Conservation (phyloP, 64 coral and sea anemone species). For the Montipora capricornis region DNA sequence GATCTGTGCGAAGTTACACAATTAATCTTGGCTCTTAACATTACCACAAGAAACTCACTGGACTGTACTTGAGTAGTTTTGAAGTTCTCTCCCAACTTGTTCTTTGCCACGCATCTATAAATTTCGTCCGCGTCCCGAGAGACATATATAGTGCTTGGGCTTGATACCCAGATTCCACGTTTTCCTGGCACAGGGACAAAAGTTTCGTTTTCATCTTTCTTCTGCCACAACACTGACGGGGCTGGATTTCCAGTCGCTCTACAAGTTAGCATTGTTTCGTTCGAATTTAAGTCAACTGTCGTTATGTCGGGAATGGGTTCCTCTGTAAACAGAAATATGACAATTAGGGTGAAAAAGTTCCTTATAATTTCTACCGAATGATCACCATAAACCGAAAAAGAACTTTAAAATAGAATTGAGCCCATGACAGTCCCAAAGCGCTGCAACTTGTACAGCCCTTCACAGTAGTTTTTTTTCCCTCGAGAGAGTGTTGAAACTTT, state of each 20-base stretch:
- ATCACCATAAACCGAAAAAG: too few species aligned
- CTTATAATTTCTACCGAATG: too few species aligned
- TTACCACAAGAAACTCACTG: neutral
- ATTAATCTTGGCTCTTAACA: neutral
- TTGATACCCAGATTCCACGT: neutral
- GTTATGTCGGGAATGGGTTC: neutral
- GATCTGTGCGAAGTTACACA: neutral
- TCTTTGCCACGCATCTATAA: constrained; percentile 64
- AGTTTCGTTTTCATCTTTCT: neutral
- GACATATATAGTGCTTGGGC: constrained; percentile 5
- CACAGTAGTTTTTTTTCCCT: too few species aligned
- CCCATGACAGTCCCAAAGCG: too few species aligned
- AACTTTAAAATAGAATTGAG: too few species aligned
- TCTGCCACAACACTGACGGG: constrained; percentile 46
- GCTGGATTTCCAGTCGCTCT: constrained; percentile 51
- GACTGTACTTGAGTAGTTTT: neutral
- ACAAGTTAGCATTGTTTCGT: neutral
- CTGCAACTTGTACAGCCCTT: too few species aligned
- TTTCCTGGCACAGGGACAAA: constrained; percentile 39
- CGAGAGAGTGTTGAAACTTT: too few species aligned
- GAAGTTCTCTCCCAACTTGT: neutral
- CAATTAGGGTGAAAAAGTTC: neutral
- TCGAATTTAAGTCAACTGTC: neutral
- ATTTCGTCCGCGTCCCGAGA: neutral
- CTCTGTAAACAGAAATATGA: constrained; percentile 3